Evolutionary conservation across 2,888 invertebrate species (phyloP), one percentile per base, ranked within the genome.

Genomic region (Lomographa bimaculata): DNA sequence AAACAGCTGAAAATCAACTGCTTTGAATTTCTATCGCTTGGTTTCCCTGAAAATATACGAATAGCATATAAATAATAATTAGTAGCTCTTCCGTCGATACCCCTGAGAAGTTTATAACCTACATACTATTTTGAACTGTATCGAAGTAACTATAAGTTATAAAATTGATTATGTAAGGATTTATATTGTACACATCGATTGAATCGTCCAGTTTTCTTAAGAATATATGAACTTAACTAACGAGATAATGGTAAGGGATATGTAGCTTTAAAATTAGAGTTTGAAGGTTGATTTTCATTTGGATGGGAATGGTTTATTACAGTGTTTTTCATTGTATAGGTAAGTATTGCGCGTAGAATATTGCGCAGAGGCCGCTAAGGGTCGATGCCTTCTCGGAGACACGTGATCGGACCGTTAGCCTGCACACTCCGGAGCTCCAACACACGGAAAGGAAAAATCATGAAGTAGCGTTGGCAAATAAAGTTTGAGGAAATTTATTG

Each of bases 331-430:
- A 16, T 32, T 23, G 39, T 20, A 18, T 14, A 17, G 35, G 14
- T 34, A 35, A 46, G 68, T 79, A 80, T 82, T 83, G 77, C 79
- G 81, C 83, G 79, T 80, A 80, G 79, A 81, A 81, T 79, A 80
- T 74, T 73, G 81, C 78, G 86, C 81, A 73, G 84, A 82, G 85
- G 85, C 86, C 83, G 80, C 63, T 52, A 74, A 82, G 85, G 87
- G 87, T 87, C 87, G 87, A 81, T 89, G 87, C 73, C 87, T 82
- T 64, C 70, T 68, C 62, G 68, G 77, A 78, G 85, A 83, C 87
- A 87, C 87, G 87, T 87, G 87, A 86, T 70, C 64, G 60, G 62
- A 83, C 87, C 87, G 87, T 89, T 89, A 89, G 65, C 65, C 64
- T 77, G 76, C 75, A 76, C 76, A 78, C 78, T 60, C 74, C 66